Percentiles rank a stretch among this genome's conserved stretches.
These are phyloP conservation scores for Pachyramphus minor DNA, from an alignment of 2,113 vertebrate species.

Conservation along the genomic window DNA sequence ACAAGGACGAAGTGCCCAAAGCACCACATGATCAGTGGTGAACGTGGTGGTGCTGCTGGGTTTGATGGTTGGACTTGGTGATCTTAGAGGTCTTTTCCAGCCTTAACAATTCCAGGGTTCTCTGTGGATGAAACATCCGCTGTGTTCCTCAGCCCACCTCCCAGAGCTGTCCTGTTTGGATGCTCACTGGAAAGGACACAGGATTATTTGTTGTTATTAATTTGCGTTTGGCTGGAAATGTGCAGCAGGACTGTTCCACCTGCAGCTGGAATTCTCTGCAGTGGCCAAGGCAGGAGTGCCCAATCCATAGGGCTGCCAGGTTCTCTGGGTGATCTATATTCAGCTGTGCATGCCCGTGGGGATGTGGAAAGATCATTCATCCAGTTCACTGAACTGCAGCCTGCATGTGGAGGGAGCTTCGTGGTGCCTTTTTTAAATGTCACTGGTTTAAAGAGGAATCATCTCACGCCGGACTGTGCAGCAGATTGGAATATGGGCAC, in stretches of 20 bases:
- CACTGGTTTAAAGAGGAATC: constrained; percentile 17
- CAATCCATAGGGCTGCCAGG: neutral
- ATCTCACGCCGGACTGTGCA: neutral
- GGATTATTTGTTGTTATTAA: neutral
- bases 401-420: neutral
- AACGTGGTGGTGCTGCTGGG: neutral
- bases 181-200: neutral
- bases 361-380: constrained; percentile 48
- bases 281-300: neutral
- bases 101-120: neutral
- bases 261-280: neutral
- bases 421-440: constrained; percentile 1
- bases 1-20: neutral
- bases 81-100: neutral
- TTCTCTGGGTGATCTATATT: constrained; percentile 41
- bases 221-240: neutral
- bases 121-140: neutral
- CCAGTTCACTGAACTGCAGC: constrained; percentile 49
- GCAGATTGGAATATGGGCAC: neutral
- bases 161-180: neutral
- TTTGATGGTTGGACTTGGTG: neutral
- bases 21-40: neutral
- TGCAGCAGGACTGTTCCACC: neutral
- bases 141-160: neutral
- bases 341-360: constrained; percentile 17